A percentile compares a stretch with the other conserved stretches of the same genome.
Evolutionary conservation across 2,797 vertebrate species (phyloP).

Genomic region (Odontamblyopus lacepedii): DNA sequence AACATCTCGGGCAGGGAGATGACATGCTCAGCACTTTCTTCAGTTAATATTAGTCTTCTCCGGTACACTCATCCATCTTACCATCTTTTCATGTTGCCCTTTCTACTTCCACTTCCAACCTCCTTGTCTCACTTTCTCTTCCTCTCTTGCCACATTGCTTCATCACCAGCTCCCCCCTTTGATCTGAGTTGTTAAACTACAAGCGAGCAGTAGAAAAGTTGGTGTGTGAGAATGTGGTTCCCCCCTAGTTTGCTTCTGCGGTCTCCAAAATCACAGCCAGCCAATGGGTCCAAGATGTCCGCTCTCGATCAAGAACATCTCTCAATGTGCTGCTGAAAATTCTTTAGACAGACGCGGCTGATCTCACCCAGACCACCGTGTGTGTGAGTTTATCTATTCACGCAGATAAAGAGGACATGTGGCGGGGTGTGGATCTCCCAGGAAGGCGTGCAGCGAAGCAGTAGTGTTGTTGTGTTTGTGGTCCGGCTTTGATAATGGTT

Average conservation of each 20-base stretch:
- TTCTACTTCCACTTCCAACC: constrained; percentile 18
- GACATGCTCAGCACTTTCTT: constrained; percentile 35
- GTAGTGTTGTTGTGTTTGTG: constrained; percentile 37
- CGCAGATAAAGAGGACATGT: constrained; percentile 8
- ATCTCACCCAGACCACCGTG: constrained; percentile 37
- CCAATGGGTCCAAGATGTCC: constrained; percentile 64
- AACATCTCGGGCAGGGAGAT: constrained; percentile 47
- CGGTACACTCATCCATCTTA: constrained; percentile 29
- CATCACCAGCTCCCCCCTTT: constrained; percentile 36
- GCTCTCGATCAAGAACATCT: constrained; percentile 40
- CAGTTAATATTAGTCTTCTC: constrained; percentile 20
- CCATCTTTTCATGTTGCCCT: constrained; percentile 46
- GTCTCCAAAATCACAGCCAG: constrained; percentile 44
- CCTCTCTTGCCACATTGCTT: constrained; percentile 20
- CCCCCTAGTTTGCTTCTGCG: constrained; percentile 24
- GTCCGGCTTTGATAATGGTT: constrained; percentile 42
- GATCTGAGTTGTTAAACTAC: constrained; percentile 44
- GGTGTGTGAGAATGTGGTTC: constrained; percentile 26
- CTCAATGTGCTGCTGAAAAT: constrained; percentile 48
- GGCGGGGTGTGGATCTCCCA: neutral
- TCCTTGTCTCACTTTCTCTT: constrained; percentile 38
- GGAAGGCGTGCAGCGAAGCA: constrained; percentile 10
- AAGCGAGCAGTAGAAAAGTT: constrained; percentile 15
- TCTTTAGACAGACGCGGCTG: constrained; percentile 48
- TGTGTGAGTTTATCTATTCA: constrained; percentile 27